Evolutionary conservation across 2,888 invertebrate genomes (phyloP), one percentile per base, ranked within the genome.

Genomic region (Perithous albicinctus): DNA sequence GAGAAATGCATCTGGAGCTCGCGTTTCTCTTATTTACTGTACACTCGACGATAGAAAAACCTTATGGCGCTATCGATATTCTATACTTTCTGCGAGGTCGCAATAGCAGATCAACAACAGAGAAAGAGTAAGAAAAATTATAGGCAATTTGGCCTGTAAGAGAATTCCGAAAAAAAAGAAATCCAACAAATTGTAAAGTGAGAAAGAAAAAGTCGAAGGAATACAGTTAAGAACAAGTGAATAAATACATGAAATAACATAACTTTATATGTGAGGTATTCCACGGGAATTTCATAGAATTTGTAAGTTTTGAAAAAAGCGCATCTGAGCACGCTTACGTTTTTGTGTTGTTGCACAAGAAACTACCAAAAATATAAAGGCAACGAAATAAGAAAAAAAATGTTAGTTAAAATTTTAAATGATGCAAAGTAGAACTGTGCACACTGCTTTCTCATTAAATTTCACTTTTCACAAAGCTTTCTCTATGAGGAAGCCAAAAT

Each of bases 1-100:
- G 77, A 81, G 80, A 81, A 73, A 77, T 77, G 66, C 51, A 66
- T 76, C 72, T 66, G 59, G 76, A 59, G 66, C 80, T 76, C 80
- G 76, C 59, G 59, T 81, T 77, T 81, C 80, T 77, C 77, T 77
- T 80, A 73, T 77, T 80, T 59, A 38, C 72, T 59, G 18, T 35
- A 51, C 51, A 38, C 35, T 26, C 15, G 43, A 15, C 77, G 80
- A 73, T 72, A 43, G 63, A 81, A 81, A 81, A 81, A 81, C 38
- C 61, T 26, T 46, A 70, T 66, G 32, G 23, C 41, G 56, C 41
- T 59, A 72, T 76, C 70, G 75, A 76, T 70, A 80, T 56, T 43
- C 41, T 59, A 80, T 72, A 76, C 72, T 20, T 43, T 59, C 41
- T 66, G 51, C 80, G 80, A 72, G 76, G 80, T 66, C 56, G 76